A percentile compares a stretch with the other conserved stretches of the same genome.
phyloP scores from a whole-genome alignment of 2,797 vertebrate genomes.

The Hippocampus kuda region DNA sequence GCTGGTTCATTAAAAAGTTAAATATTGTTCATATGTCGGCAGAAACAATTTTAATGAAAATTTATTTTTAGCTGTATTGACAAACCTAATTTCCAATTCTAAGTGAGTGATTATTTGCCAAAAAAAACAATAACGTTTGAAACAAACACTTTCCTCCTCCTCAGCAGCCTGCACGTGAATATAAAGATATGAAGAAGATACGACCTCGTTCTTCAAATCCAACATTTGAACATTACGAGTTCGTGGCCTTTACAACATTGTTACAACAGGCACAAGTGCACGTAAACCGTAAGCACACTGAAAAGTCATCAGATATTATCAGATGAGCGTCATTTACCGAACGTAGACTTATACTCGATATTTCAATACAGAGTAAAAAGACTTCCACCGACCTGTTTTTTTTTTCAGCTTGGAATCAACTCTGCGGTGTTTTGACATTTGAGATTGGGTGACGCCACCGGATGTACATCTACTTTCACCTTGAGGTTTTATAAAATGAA shows the following conservation, averaged over 20 bases:
- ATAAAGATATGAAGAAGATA: neutral
- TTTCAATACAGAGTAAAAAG: neutral
- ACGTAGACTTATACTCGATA: neutral
- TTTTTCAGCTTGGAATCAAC: neutral
- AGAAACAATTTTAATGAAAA: too few relatives aligned
- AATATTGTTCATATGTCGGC: too few relatives aligned
- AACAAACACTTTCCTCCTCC: too few relatives aligned
- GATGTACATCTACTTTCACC: constrained; percentile 3
- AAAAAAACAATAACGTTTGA: too few relatives aligned
- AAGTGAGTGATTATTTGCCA: too few relatives aligned
- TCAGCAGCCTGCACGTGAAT: neutral
- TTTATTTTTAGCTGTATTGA: too few relatives aligned
- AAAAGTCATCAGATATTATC: neutral
- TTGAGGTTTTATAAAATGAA: neutral
- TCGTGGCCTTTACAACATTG: neutral
- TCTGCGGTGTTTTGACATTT: constrained; percentile 17
- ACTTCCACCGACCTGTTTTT: neutral
- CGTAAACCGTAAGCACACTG: neutral
- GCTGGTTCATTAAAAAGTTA: too few relatives aligned
- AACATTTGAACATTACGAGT: neutral
- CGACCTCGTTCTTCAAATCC: neutral
- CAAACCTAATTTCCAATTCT: too few relatives aligned
- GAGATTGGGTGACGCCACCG: neutral
- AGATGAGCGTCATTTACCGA: neutral
- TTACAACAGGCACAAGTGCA: neutral